Percentiles rank a stretch among this genome's conserved stretches.
These are phyloP conservation scores for Ephydatia muelleri DNA, from an alignment of 37 sponge, comb jelly and placozoan genomes.

Conservation along the genomic window DNA sequence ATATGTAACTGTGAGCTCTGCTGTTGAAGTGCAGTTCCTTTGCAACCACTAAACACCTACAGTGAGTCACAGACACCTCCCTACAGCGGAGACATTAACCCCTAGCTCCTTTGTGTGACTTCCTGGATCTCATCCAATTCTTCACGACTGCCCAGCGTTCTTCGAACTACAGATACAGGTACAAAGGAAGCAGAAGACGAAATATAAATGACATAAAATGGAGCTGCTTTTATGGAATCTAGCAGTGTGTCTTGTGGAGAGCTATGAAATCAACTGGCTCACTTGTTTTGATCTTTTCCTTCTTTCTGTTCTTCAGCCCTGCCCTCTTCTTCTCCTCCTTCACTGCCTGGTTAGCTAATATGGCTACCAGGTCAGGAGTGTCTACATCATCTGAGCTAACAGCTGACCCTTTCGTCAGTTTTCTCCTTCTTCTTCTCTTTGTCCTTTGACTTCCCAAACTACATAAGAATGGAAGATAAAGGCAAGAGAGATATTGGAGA, in stretches of 20 bases:
- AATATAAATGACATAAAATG: too few relatives aligned
- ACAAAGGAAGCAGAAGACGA: too few relatives aligned
- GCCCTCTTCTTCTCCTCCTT: slow-evolving; percentile 59
- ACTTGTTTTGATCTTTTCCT: not conserved
- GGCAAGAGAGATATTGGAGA: too few relatives aligned
- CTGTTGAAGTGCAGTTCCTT: not conserved
- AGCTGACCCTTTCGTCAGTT: not conserved
- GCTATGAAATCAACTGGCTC: too few relatives aligned
- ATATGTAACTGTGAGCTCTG: not conserved
- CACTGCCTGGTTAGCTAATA: slow-evolving; percentile 47
- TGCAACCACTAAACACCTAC: not conserved
- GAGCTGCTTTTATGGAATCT: too few relatives aligned
- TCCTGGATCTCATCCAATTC: slow-evolving; percentile 55
- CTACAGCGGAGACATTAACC: not conserved
- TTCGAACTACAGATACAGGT: slow-evolving; percentile 82
- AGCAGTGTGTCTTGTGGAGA: too few relatives aligned
- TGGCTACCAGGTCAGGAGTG: slow-evolving; percentile 40
- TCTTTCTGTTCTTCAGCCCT: slow-evolving; percentile 17
- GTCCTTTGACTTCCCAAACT: slow-evolving; percentile 16
- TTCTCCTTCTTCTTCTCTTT: slow-evolving; percentile 15
- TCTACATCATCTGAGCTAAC: slow-evolving; percentile 30
- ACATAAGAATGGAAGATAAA: not conserved
- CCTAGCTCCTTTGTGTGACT: slow-evolving; percentile 33
- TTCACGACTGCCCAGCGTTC: slow-evolving; percentile 68
- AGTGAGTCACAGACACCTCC: not conserved